Base-by-base conservation (phyloP, 2,888 invertebrate species). In the Philonicus albiceps region DNA sequence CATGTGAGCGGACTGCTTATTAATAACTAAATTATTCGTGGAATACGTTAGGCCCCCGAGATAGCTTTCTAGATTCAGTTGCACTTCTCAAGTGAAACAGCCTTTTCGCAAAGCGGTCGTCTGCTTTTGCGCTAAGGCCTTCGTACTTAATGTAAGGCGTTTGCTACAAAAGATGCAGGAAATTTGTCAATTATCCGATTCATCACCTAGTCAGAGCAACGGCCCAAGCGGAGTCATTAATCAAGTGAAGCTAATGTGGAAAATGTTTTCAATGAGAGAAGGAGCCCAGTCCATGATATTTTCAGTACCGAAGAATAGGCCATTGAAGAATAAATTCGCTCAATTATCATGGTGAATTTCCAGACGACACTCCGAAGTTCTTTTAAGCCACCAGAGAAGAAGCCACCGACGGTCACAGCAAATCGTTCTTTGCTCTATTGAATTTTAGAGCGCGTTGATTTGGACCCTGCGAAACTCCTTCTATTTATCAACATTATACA, bases 161-260 rank as follows among this genome's bases (percentile, higher is more conserved):
- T 76, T 75, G 75, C n/a, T n/a, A 76, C 40, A 76, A 76, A 31
- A 76, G 76, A 76, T 76, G 40, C 34, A 37, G 34, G 40, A 76
- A 76, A 76, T 76, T 43, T 76, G 37, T 76, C 76, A 76, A 76
- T 76, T 76, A 76, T 22, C 40, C 40, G 37, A 76, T 37, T 76
- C 76, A n/a, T n/a, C 40, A 76, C 40, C 22, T 37, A 76, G 16
- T 11, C 6, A 64, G 49, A 64, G 64, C 64, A 37, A 22, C 34
- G n/a, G 13, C 13, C 40, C 76, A 37, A 43, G 37, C 3, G 40
- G 19, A 16, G 37, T 40, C 76, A 76, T 76, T 76, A 76, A 76
- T 76, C 76, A 76, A 40, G 22, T 22, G 22, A 19, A 19, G 75
- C 19, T 37, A 22, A 76, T 37, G 76, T 76, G 34, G 34, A 76